Evolutionary conservation across 2,113 vertebrate species (phyloP), one percentile per base, ranked within the genome.

Genomic region (Vidua macroura): DNA sequence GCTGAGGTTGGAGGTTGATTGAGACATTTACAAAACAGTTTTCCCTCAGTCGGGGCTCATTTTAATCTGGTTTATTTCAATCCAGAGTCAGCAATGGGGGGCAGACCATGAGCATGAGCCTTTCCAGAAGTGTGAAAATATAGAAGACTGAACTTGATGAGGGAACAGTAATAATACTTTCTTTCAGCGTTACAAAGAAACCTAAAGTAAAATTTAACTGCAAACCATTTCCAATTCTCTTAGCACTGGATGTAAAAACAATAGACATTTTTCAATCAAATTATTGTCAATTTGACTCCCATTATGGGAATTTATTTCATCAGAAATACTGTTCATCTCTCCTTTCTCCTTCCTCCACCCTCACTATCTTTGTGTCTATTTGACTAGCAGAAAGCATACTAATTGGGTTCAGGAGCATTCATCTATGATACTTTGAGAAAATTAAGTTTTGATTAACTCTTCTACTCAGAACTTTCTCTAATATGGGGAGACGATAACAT

Each of bases 371-470:
- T 74, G 35, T 77, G 52, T 83, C 48, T 69, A 11, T 95, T 87
- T 91, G 53, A 89, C 81, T 75, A 73, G 58, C 91, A 80, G 70
- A 92, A 95, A 74, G 67, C 70, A 44, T 28, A 33, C 58, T 76
- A 79, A 83, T 96, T 85, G 55, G 27, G 62, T 92, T 91, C 81
- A 74, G 87, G 68, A 91, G 78, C 94, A 85, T 82, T 94, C 86
- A 63, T 87, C 83, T 87, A 60, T 78, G 62, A 68, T 86, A 78
- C 73, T 91, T 79, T 4, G 62, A 90, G 82, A 92, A 93, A 95
- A 94, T 90, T 89, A 80, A 91, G 70, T 87, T 89, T 92, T 91
- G 25, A 91, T 94, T 93, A 95, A 91, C 78, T 91, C 70, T 88
- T 76, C 33, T 89, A 28, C 62, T 73, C 53, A 25, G 17, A 94